Conservation (phyloP, 2,888 invertebrate species). For the Cataglyphis livida region DNA sequence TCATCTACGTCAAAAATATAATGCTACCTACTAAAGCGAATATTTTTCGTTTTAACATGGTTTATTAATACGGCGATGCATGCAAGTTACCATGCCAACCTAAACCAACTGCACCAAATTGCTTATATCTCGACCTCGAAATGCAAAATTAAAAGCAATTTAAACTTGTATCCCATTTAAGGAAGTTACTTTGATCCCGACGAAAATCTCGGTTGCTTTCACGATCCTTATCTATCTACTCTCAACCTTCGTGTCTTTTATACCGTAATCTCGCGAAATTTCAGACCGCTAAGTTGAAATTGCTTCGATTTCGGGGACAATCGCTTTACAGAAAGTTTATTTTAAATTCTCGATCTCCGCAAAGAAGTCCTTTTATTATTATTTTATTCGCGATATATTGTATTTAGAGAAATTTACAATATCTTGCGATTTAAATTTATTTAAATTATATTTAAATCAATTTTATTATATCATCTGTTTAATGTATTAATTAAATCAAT, state of each 20-base stretch:
- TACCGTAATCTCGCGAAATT: slow-evolving; percentile 23
- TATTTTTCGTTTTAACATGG: not conserved
- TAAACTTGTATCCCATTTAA: slow-evolving; percentile 26
- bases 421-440: not conserved
- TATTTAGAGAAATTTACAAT: not conserved
- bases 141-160: slow-evolving; percentile 20
- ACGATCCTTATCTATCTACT: slow-evolving; percentile 14
- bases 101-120: not conserved
- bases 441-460: not conserved
- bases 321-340: not conserved
- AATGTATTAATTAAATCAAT: not conserved
- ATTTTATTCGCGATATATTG: not conserved
- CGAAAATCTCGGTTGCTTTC: slow-evolving; percentile 11
- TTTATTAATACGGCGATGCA: slow-evolving; percentile 23
- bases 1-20: not conserved
- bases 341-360: not conserved
- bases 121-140: slow-evolving; percentile 6
- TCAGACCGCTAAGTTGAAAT: not conserved
- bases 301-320: slow-evolving; percentile 10
- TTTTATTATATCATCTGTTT: not conserved
- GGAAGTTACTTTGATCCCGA: slow-evolving; percentile 20
- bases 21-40: not conserved
- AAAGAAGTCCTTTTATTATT: not conserved
- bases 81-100: not conserved
- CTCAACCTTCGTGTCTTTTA: not conserved